Conservation (phyloP, 1,140 invertebrate species). For the Camponotus vicinus region DNA sequence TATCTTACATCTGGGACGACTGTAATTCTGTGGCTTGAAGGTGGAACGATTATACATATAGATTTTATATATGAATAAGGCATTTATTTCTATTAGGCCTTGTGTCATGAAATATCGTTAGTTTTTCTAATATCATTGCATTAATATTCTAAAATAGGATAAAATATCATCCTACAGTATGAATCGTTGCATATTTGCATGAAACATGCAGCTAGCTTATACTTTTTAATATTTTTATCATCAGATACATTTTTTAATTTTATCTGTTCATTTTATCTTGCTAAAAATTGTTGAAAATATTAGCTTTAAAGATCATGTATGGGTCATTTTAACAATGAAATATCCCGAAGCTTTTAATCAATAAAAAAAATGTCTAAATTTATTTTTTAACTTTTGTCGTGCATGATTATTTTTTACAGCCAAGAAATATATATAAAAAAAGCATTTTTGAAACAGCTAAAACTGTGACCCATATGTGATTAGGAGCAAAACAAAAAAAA, state of each 20-base stretch:
- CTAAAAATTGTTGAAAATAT: background rate
- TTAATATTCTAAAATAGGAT: constrained; percentile 39
- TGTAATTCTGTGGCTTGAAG: constrained; percentile 37
- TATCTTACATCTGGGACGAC: constrained; percentile 7
- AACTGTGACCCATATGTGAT: too few species aligned
- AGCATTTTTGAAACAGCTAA: too few species aligned
- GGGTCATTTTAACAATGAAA: too few species aligned
- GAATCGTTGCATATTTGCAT: background rate
- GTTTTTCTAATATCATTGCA: background rate
- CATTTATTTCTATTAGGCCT: background rate
- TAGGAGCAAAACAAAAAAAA: too few species aligned
- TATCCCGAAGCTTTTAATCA: too few species aligned
- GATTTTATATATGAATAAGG: background rate
- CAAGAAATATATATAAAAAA: too few species aligned
- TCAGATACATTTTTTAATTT: background rate
- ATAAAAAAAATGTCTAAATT: too few species aligned
- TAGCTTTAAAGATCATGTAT: background rate
- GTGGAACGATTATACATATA: constrained; percentile 13
- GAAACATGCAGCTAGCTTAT: constrained; percentile 2
- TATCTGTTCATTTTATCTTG: background rate
- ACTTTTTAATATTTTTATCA: constrained; percentile 26
- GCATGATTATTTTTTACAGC: too few species aligned
- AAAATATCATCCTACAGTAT: background rate
- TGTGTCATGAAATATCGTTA: constrained; percentile 31
- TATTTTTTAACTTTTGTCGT: too few species aligned